phyloP scores from a whole-genome alignment of 2,113 vertebrate species.

The Murina feae region DNA sequence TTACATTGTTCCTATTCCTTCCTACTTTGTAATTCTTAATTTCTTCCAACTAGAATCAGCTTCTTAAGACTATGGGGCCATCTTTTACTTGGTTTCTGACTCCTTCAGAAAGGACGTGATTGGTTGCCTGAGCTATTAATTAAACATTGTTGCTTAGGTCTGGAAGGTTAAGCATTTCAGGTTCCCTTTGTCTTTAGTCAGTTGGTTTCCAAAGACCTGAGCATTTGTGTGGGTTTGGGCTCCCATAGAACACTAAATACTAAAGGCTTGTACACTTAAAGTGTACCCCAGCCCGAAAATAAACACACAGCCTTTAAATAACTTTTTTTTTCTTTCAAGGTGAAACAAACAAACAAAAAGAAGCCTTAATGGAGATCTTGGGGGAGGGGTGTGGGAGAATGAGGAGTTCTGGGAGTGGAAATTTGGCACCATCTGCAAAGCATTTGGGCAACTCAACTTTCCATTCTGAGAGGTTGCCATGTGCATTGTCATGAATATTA shows the following conservation, averaged over 20 bases:
- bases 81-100: not conserved
- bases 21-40: not conserved
- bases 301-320: not conserved
- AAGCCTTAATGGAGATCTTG: slow-evolving; percentile 1
- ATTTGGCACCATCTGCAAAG: slow-evolving; percentile 76
- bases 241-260: not conserved
- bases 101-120: not conserved
- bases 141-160: not conserved
- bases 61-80: not conserved
- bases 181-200: not conserved
- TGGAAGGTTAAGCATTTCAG: not conserved
- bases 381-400: not conserved
- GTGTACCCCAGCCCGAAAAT: not conserved
- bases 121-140: not conserved
- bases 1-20: not conserved
- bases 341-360: slow-evolving; percentile 27
- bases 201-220: not conserved
- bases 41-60: not conserved
- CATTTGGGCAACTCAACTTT: slow-evolving; percentile 67
- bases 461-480: slow-evolving; percentile 61
- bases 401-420: slow-evolving; percentile 2
- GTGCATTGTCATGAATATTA: slow-evolving; percentile 73
- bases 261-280: not conserved
- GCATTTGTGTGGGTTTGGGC: not conserved
- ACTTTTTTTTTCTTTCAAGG: not conserved